Evolutionary conservation across 2,888 invertebrate species (phyloP).

Genomic region (Melangyna quadrimaculata): DNA sequence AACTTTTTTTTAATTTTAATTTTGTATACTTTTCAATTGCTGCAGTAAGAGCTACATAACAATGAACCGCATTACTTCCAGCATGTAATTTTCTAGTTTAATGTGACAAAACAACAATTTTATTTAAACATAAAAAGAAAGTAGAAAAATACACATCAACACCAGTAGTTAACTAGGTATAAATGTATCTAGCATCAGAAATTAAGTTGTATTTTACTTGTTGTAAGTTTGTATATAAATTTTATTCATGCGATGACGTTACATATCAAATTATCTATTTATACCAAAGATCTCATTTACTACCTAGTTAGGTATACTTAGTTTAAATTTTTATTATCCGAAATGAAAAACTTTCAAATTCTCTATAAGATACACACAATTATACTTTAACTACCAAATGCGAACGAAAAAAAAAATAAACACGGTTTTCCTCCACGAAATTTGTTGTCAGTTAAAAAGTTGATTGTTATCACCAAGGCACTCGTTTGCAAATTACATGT

Average conservation of each 20-base stretch:
- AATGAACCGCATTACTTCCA: background rate
- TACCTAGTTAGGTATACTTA: background rate
- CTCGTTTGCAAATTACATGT: constrained; percentile 62
- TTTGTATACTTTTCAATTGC: background rate
- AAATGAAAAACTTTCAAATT: constrained; percentile 26
- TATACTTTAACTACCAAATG: background rate
- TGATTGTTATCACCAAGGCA: constrained; percentile 59
- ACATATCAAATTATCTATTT: constrained; percentile 4
- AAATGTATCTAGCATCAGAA: no score
- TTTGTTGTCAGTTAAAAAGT: constrained; percentile 32
- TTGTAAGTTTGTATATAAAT: background rate
- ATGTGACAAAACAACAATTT: constrained; percentile 9
- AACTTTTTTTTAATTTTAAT: background rate
- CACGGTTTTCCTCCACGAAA: constrained; percentile 24
- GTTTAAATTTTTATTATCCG: background rate
- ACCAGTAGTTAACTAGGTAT: background rate
- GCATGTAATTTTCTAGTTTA: constrained; percentile 7
- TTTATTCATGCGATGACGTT: background rate
- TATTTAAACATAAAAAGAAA: constrained; percentile 17
- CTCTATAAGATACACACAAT: background rate
- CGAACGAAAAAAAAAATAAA: constrained; percentile 27
- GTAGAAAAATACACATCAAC: background rate
- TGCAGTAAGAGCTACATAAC: background rate
- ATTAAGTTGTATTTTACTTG: background rate
- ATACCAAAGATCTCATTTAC: constrained; percentile 6